Conservation (phyloP, 2,888 invertebrate species). For the Argynnis bischoffii region DNA sequence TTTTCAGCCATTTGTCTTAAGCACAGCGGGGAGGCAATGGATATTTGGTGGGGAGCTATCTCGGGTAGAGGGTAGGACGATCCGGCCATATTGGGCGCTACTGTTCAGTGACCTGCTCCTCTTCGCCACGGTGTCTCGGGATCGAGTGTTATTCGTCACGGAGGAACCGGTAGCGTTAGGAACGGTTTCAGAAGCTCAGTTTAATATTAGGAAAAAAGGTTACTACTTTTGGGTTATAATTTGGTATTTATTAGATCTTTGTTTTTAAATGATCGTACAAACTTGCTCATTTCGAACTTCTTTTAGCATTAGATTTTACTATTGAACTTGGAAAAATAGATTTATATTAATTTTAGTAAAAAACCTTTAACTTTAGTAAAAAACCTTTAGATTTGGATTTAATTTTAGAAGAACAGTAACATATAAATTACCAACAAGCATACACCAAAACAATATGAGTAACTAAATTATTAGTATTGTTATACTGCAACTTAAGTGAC, state of each 20-base stretch:
- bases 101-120: constrained; percentile 92
- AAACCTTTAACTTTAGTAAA: no score
- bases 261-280: no score
- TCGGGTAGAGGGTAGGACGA: constrained; percentile 90
- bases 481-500: no score
- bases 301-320: no score
- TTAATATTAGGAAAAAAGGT: constrained; percentile 93
- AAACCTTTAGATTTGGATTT: no score
- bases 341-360: no score
- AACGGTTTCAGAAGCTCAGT: constrained; percentile 91
- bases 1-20: constrained; percentile 89
- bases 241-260: constrained; percentile 23
- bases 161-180: constrained; percentile 92
- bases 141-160: constrained; percentile 92
- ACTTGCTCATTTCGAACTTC: no score
- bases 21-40: constrained; percentile 93
- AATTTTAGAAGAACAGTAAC: no score
- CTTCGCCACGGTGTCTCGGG: constrained; percentile 93
- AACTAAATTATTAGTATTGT: no score
- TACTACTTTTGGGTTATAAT: constrained; percentile 7
- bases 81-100: constrained; percentile 92
- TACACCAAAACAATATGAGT: no score
- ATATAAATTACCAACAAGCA: no score
- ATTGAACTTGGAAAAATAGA: no score
- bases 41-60: constrained; percentile 93